phyloP scores from a whole-genome alignment of 2,888 invertebrate genomes.

The Mamestra brassicae region DNA sequence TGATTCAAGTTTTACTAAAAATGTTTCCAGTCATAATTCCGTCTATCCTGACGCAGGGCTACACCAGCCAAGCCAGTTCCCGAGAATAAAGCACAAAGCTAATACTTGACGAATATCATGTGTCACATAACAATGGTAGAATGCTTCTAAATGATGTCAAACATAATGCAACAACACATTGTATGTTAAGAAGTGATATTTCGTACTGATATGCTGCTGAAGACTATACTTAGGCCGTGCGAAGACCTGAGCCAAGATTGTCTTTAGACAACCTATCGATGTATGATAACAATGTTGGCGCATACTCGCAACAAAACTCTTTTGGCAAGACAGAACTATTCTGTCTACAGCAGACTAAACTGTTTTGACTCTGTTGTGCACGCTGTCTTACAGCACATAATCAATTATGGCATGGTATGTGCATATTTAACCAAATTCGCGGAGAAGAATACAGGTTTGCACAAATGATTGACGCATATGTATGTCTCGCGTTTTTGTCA shows the following conservation, averaged over 20 bases:
- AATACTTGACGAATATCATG: conserved; percentile 45
- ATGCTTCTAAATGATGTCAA: conserved; percentile 63
- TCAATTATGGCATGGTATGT: conserved; percentile 18
- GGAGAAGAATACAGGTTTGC: conserved; percentile 23
- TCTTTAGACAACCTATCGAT: not conserved
- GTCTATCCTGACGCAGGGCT: conserved; percentile 8
- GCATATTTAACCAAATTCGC: conserved; percentile 54
- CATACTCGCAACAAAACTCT: not conserved
- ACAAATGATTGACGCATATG: conserved; percentile 32
- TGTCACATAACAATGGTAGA: conserved; percentile 64
- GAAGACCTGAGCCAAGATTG: conserved; percentile 6
- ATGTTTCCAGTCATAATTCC: not conserved
- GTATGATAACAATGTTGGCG: conserved; percentile 3
- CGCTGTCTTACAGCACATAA: not conserved
- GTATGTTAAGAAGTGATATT: conserved; percentile 68
- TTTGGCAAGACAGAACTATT: conserved; percentile 17
- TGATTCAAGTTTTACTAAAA: not conserved
- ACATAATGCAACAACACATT: conserved; percentile 64
- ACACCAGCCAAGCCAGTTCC: conserved; percentile 54
- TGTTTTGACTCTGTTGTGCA: not conserved
- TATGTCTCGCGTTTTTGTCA: conserved; percentile 19
- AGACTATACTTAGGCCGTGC: not conserved
- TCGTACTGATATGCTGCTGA: conserved; percentile 51
- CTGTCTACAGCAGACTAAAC: not conserved
- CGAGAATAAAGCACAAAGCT: conserved; percentile 37